phyloP scores from a whole-genome alignment of 2,113 vertebrate species.

The Deroptyus accipitrinus region DNA sequence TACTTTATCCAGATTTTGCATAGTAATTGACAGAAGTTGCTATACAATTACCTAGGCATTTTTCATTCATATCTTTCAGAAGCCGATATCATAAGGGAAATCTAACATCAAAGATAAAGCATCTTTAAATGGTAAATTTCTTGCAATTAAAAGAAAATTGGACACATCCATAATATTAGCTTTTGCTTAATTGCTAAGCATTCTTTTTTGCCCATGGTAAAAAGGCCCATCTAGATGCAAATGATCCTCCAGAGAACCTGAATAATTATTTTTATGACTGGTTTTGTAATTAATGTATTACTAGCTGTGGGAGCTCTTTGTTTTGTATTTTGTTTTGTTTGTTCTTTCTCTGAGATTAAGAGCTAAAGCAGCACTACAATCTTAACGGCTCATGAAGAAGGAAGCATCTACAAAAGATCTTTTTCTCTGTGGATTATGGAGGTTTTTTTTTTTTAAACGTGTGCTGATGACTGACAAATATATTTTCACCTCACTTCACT shows the following conservation, averaged over 20 bases:
- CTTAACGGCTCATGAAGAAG: not conserved
- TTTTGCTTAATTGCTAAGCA: constrained; percentile 13
- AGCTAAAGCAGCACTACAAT: not conserved
- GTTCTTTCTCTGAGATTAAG: not conserved
- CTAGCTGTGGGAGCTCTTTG: not conserved
- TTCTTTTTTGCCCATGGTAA: not conserved
- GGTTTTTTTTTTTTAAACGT: not conserved
- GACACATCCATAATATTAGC: not conserved
- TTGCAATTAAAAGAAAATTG: constrained; percentile 22
- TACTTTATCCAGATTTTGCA: not conserved
- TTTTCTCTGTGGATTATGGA: not conserved
- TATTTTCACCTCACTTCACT: not conserved
- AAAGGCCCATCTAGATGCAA: constrained; percentile 27
- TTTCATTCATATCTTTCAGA: not conserved
- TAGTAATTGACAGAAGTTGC: not conserved
- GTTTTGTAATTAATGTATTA: constrained; percentile 21
- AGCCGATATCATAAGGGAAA: not conserved
- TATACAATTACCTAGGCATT: not conserved
- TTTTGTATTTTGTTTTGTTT: not conserved
- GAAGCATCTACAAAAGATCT: not conserved
- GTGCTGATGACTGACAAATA: not conserved
- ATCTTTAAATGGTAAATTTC: not conserved
- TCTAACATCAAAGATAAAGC: not conserved
- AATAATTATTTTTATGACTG: constrained; percentile 17
- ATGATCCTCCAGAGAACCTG: not conserved